phyloP scores from a whole-genome alignment of 2,888 invertebrate species.

The Clepsis dumicolana region DNA sequence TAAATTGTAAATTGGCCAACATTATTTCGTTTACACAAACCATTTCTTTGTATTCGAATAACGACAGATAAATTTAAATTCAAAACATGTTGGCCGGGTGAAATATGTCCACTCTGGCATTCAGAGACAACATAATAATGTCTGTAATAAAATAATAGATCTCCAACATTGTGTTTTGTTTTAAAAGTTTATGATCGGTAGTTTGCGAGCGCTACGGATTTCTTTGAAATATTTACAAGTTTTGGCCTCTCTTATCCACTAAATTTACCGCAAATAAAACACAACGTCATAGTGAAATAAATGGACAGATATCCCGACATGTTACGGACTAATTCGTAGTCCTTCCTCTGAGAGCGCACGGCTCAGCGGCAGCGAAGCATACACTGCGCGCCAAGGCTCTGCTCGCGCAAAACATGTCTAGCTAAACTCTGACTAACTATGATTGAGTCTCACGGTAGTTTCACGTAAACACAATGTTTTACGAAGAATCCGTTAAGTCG shows the following conservation, averaged over 20 bases:
- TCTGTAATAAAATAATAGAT: not conserved
- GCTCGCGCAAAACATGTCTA: too few relatives aligned
- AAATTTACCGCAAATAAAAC: conserved; percentile 13
- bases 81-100: not conserved
- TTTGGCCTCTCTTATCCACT: conserved; percentile 27
- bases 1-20: too few relatives aligned
- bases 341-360: too few relatives aligned
- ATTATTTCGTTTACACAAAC: too few relatives aligned
- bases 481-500: conserved; percentile 3
- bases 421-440: too few relatives aligned
- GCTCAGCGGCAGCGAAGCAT: too few relatives aligned
- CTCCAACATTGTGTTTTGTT: conserved; percentile 10
- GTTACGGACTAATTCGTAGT: too few relatives aligned
- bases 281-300: too few relatives aligned
- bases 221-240: conserved; percentile 30
- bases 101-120: not conserved
- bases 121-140: conserved; percentile 12
- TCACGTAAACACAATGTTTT: conserved; percentile 6
- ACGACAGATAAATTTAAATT: not conserved
- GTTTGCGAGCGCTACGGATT: conserved; percentile 19
- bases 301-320: too few relatives aligned
- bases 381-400: too few relatives aligned
- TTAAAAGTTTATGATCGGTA: conserved; percentile 34
- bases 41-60: too few relatives aligned
- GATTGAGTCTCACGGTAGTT: too few relatives aligned